These are phyloP conservation scores for Siniperca chuatsi DNA, from an alignment of 2,113 vertebrate genomes.

Conservation along the genomic window DNA sequence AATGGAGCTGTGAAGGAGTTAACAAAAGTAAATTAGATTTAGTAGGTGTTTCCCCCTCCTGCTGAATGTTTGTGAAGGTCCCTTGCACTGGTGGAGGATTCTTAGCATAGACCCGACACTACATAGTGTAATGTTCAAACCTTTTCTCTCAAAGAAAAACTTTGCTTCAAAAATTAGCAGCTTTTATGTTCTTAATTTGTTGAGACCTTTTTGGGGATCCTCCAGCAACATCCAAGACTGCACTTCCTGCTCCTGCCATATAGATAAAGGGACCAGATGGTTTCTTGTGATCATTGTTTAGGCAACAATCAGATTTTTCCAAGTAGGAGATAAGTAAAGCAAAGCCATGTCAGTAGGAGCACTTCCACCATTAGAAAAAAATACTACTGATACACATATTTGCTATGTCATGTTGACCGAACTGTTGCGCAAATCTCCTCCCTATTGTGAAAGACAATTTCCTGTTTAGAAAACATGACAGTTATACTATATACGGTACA, in stretches of 20 bases:
- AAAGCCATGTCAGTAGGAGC: neutral
- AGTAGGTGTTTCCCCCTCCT: neutral
- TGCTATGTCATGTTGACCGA: constrained; percentile 6
- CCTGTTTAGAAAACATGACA: constrained; percentile 6
- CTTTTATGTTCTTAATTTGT: neutral
- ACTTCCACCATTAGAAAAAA: neutral
- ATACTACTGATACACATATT: neutral
- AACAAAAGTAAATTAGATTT: neutral
- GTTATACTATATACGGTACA: neutral
- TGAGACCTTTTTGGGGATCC: neutral
- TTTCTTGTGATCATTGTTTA: constrained; percentile 10
- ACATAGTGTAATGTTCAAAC: neutral
- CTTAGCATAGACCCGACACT: neutral
- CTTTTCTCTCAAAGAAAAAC: constrained; percentile 5
- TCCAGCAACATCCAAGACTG: neutral
- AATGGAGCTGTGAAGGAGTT: neutral
- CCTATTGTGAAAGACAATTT: constrained; percentile 24
- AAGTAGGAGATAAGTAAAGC: neutral
- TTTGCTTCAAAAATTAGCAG: neutral
- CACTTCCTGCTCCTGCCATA: neutral
- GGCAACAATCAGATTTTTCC: neutral
- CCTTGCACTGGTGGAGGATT: neutral
- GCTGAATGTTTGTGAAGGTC: neutral
- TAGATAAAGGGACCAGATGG: neutral
- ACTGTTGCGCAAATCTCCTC: neutral